phyloP scores from a whole-genome alignment of 2,113 vertebrate genomes.

The Manacus vitellinus region DNA sequence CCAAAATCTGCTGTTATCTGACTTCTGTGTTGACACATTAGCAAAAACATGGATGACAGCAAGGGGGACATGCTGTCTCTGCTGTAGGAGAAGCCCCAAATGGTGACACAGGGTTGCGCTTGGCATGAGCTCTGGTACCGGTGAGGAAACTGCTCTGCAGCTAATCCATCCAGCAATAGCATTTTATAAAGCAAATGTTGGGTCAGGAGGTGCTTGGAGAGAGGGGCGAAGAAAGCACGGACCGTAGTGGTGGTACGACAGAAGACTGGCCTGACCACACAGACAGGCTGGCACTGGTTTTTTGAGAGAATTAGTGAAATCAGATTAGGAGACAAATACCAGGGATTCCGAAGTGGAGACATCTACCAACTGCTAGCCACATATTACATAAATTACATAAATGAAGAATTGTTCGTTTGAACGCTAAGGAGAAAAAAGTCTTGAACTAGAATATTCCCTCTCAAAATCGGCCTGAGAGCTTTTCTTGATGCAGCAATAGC shows the following conservation, averaged over 20 bases:
- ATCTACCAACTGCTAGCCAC: not conserved
- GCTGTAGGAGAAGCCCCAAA: not conserved
- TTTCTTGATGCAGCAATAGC: not conserved
- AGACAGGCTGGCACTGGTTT: not conserved
- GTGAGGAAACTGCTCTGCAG: not conserved
- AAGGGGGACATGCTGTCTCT: not conserved
- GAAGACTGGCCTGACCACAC: not conserved
- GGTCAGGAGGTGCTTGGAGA: not conserved
- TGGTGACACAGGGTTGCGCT: not conserved
- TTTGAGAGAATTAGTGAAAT: not conserved
- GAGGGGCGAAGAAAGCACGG: not conserved
- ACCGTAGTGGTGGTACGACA: accelerated
- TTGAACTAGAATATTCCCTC: not conserved
- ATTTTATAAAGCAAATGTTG: not conserved
- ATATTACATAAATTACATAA: not conserved
- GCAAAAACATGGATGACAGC: not conserved
- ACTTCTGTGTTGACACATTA: not conserved
- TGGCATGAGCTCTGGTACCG: not conserved
- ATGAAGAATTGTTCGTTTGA: not conserved
- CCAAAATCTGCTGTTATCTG: not conserved
- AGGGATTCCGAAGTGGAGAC: not conserved
- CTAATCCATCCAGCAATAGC: not conserved
- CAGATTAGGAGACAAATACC: not conserved
- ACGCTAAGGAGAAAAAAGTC: not conserved
- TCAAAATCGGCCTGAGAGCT: not conserved